A percentile compares a stretch with the other conserved stretches of the same genome.
phyloP scores from a whole-genome alignment of 2,797 vertebrate genomes.

The Myotis daubentonii region DNA sequence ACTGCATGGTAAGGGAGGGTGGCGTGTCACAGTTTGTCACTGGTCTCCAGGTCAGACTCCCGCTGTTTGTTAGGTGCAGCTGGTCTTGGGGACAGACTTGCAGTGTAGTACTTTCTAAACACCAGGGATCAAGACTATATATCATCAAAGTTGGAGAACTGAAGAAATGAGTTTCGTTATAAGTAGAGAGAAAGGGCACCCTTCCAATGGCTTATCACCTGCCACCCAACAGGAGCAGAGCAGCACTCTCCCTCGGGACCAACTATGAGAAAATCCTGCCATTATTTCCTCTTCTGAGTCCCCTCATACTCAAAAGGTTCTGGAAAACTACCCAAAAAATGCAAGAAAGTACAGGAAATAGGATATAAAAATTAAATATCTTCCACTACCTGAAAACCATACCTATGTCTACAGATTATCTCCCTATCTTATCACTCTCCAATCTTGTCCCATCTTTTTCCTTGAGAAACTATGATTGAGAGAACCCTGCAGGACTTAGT shows the following conservation, averaged over 20 bases:
- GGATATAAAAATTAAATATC: not conserved
- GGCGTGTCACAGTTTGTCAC: rapidly evolving
- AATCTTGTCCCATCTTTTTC: not conserved
- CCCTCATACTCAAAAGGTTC: not conserved
- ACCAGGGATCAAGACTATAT: not conserved
- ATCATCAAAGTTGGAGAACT: not conserved
- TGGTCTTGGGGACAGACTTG: not conserved
- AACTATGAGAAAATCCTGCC: not conserved
- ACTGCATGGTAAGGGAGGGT: not conserved
- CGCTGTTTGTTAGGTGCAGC: not conserved
- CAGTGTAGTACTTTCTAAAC: not conserved
- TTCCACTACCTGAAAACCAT: not conserved
- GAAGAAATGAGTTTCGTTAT: not conserved
- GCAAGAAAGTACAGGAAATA: not conserved
- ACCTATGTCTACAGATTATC: too few relatives aligned
- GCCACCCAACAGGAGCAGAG: not conserved
- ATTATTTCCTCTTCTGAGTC: not conserved
- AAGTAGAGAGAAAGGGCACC: not conserved
- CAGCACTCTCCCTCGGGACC: not conserved
- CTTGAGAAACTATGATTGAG: not conserved
- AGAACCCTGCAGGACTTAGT: not conserved
- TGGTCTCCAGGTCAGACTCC: not conserved
- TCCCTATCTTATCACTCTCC: not conserved
- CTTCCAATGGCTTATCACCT: not conserved
- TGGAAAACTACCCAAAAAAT: not conserved